Percentiles rank a stretch among this genome's conserved stretches.
Evolutionary conservation across 2,113 vertebrate species (phyloP).

Genomic region (Forbesichthys papilliferus): DNA sequence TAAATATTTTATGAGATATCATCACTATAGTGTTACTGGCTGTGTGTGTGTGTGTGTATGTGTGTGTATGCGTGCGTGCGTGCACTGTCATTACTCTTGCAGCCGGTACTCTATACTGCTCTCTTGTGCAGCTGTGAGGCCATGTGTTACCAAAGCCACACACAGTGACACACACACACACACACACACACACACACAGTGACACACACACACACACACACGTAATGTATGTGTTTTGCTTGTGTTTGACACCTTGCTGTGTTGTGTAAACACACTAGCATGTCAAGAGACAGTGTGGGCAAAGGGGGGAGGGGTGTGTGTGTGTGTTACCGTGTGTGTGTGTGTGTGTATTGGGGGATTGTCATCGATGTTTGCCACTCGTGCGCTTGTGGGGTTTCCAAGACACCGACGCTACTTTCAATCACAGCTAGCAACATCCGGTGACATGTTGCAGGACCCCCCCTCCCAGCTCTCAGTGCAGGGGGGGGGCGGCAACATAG

Average conservation of each 20-base stretch:
- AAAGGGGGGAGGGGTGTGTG: not conserved
- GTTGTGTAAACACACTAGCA: conserved; percentile 31
- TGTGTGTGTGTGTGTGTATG: conserved; percentile 4
- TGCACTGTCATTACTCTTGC: not conserved
- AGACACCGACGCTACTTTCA: conserved; percentile 3
- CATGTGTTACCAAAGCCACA: conserved; percentile 19
- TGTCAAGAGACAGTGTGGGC: conserved; percentile 3
- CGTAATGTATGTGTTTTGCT: conserved; percentile 21
- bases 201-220: not conserved
- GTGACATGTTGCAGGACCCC: not conserved
- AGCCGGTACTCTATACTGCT: conserved; percentile 5
- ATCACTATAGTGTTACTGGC: too few species aligned
- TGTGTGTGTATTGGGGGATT: conserved; percentile 1
- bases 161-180: not conserved
- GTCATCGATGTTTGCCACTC: not conserved
- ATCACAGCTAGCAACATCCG: conserved; percentile 22
- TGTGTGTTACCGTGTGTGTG: not conserved
- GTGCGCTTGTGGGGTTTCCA: conserved; percentile 14
- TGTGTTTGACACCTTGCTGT: conserved; percentile 17
- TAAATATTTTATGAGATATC: too few species aligned
- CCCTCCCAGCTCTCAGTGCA: not conserved
- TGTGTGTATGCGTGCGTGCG: conserved; percentile 8
- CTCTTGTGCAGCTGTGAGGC: conserved; percentile 24
- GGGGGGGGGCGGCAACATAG: not conserved
- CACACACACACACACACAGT: not conserved